Evolutionary conservation across 2,797 vertebrate genomes (phyloP), one percentile per base, ranked within the genome.

Genomic region (Lagocephalus sceleratus): DNA sequence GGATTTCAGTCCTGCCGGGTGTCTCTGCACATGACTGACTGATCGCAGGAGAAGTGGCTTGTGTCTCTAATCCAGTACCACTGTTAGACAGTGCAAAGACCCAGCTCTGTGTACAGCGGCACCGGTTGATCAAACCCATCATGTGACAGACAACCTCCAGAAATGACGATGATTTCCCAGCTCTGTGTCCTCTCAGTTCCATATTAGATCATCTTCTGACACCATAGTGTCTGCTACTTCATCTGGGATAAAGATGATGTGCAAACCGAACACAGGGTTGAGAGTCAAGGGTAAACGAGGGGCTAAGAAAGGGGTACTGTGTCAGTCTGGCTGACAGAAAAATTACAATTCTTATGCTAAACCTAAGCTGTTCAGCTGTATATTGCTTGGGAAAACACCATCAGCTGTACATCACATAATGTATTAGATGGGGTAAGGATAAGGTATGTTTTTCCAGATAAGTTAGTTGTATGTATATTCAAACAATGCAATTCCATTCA

Each of bases 11-110:
- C 73, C 67, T 66, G 70, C 76, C 60, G 68, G 17, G 2, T 73
- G 85, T 85, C 85, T 72, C 63, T 44, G 2, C 8, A 53, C 65
- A 67, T 87, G 86, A 88, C 71, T 87, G 87, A 88, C 86, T 85
- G 87, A 86, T 87, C 83, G 76, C 81, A 83, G 84, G 45, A 6
- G 79, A 85, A 84, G 82, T 87, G 84, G 82, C 84, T 88, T 78
- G 84, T 88, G 86, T 66, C 73, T 86, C 79, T 88, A 90, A 90
- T 89, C 86, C 79, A 32, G 85, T 84, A 85, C 81, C 83, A 84
- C 81, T 88, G 86, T 90, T 81, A 82, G 84, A 84, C 75, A 75
- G 86, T 25, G 83, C 82, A 87, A 84, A 87, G 85, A 85, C 78
- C 83, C 77, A 38, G 86, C 87, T 88, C 84, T 85, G 77, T 81